Base-by-base conservation (phyloP, 2,888 invertebrate species). In the Phaonia tiefii region DNA sequence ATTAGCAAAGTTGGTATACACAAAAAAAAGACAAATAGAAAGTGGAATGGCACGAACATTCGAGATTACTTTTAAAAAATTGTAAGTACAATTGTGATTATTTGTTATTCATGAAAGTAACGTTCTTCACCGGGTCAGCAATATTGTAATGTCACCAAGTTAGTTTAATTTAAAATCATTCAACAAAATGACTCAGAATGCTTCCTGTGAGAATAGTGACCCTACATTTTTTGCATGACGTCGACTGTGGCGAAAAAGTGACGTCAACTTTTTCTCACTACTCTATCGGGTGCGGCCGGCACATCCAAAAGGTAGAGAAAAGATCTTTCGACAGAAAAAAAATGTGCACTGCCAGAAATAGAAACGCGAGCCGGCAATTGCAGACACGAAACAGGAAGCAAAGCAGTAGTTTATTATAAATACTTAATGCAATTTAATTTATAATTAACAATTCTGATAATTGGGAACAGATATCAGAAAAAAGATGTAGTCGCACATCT, bases 251-350 rank as follows among this genome's bases (percentile, higher is more conserved):
- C n/a, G 37, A 56, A 60, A 75, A 51, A 56, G 74, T 82, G 82
- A 77, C 82, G 80, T 80, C 79, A 79, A 26, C 69, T 20, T 54
- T 65, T 54, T 11, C 31, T 25, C 31, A 5, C 31, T 31, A 31
- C 31, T 5, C 31, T 31, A 31, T n/a, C 42, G 82, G 82, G 82
- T 69, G 82, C 82, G 82, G 82, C 75, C 79, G 75, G 72, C 54
- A 15, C 49, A 8, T 31, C 31, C 1, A 37, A 66, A 60, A 63
- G 46, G 65, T 70, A 60, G 31, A 80, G 71, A 75, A 73, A 70
- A 63, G 46, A 49, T 42, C 10, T 37, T 31, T 51, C 42, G 49
- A 46, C 5, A 58, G 56, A 11, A 15, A 63, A 26, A 51, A 51
- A 65, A 49, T 26, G 60, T 39, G 26, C 26, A 31, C 13, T 22